Percentiles rank a stretch among this genome's conserved stretches.
These are phyloP conservation scores for Mycetomoellerius zeteki DNA, from an alignment of 1,140 invertebrate genomes.

Conservation along the genomic window DNA sequence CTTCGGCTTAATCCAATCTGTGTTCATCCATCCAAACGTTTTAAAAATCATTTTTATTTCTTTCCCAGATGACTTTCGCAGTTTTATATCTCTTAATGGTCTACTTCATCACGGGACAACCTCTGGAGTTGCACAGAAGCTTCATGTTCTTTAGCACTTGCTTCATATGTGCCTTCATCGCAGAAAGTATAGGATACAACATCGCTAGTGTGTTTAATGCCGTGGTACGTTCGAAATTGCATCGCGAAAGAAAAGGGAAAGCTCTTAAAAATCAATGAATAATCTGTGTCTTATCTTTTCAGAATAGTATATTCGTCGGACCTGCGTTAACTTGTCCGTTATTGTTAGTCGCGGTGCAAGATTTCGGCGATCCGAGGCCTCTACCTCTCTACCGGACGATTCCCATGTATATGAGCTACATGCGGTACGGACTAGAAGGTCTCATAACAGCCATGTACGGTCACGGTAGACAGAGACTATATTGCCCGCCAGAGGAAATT, in stretches of 20 bases:
- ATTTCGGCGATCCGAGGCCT: constrained; percentile 89
- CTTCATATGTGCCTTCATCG: constrained; percentile 90
- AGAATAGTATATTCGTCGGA: constrained; percentile 94
- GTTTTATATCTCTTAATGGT: constrained; percentile 93
- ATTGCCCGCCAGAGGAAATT: constrained; percentile 89
- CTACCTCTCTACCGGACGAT: constrained; percentile 91
- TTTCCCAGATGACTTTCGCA: constrained; percentile 90
- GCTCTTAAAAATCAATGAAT: not conserved
- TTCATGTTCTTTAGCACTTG: constrained; percentile 90
- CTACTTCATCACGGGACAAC: constrained; percentile 95
- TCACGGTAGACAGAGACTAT: constrained; percentile 89
- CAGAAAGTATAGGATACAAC: constrained; percentile 92
- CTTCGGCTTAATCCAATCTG: not conserved
- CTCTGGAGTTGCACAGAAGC: constrained; percentile 92
- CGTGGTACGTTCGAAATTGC: constrained; percentile 88
- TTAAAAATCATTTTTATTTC: constrained; percentile 57
- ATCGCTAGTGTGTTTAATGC: constrained; percentile 91
- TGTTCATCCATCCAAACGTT: not conserved
- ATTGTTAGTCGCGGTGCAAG: constrained; percentile 92
- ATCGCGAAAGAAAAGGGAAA: not conserved
- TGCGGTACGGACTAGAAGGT: constrained; percentile 93
- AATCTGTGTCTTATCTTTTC: constrained; percentile 39
- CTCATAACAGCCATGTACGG: constrained; percentile 93
- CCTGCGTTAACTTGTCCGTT: constrained; percentile 91
- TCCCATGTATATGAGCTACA: constrained; percentile 94